Evolutionary conservation across 2,113 vertebrate species (phyloP).

Genomic region (Oenanthe melanoleuca): DNA sequence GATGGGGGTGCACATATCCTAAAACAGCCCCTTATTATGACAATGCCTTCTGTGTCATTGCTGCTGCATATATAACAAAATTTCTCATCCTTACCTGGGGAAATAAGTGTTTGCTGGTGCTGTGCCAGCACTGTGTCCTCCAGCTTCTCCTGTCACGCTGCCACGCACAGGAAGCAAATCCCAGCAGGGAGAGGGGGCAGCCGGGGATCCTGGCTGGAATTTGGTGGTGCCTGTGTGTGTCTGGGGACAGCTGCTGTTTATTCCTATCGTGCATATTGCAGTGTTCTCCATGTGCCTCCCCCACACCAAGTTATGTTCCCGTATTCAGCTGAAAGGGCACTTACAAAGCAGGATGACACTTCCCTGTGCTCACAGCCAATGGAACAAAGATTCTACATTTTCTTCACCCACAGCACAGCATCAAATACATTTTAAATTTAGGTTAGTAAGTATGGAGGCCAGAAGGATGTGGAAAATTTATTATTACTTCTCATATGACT

Average conservation of each 20-base stretch:
- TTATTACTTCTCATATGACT: neutral
- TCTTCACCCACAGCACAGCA: neutral
- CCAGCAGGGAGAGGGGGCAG: neutral
- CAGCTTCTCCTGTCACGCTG: neutral
- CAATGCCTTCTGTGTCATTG: neutral
- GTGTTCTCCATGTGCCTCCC: conserved; percentile 48
- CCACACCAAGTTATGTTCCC: conserved; percentile 23
- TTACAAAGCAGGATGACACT: conserved; percentile 5
- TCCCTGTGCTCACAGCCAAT: neutral
- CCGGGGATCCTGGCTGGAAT: neutral
- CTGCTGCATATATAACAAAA: neutral
- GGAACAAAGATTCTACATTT: neutral
- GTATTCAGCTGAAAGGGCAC: conserved; percentile 24
- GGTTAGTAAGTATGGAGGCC: neutral
- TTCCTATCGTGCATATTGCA: conserved; percentile 13
- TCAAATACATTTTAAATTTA: neutral
- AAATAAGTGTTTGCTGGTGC: neutral
- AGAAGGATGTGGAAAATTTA: neutral
- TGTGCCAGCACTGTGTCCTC: neutral
- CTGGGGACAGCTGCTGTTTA: conserved; percentile 50
- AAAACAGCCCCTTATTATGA: neutral
- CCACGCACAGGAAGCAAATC: fast-evolving
- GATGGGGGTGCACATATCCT: neutral
- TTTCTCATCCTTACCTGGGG: neutral
- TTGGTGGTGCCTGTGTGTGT: neutral